These are phyloP conservation scores for Phalacrocorax aristotelis DNA, from an alignment of 2,113 vertebrate genomes.

Conservation along the genomic window DNA sequence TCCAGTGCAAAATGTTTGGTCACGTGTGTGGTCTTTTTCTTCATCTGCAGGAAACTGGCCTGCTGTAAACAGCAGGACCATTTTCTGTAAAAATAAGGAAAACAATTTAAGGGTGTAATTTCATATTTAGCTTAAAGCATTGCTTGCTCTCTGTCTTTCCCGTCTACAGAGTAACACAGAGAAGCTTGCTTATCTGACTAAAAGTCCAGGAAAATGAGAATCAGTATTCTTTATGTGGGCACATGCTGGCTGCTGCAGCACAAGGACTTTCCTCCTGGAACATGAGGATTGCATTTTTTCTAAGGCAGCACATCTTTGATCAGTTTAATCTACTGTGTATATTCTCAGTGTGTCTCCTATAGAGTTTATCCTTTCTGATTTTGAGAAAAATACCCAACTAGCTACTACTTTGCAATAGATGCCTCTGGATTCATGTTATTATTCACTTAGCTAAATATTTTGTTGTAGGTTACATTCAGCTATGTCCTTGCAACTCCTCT, in stretches of 20 bases:
- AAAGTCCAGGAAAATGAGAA: background rate
- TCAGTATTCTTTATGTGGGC: background rate
- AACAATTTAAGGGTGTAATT: background rate
- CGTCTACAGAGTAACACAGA: background rate
- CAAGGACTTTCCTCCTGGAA: background rate
- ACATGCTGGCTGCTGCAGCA: background rate
- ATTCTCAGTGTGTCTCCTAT: background rate
- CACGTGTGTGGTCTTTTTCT: background rate
- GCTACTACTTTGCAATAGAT: background rate
- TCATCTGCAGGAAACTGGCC: background rate
- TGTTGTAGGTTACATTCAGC: background rate
- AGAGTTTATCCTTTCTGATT: background rate
- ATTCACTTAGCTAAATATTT: background rate
- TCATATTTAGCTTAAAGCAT: background rate
- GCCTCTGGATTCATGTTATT: background rate
- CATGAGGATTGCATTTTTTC: background rate
- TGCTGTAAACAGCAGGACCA: background rate
- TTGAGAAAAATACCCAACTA: background rate
- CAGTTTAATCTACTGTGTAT: background rate
- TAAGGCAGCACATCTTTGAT: background rate
- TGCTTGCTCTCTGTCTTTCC: background rate
- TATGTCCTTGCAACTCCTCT: background rate
- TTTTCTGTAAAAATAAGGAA: background rate
- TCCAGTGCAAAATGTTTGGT: background rate
- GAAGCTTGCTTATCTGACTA: background rate